These are phyloP conservation scores for Pomatorhinus ruficollis DNA, from an alignment of 2,113 vertebrate species.

Conservation along the genomic window DNA sequence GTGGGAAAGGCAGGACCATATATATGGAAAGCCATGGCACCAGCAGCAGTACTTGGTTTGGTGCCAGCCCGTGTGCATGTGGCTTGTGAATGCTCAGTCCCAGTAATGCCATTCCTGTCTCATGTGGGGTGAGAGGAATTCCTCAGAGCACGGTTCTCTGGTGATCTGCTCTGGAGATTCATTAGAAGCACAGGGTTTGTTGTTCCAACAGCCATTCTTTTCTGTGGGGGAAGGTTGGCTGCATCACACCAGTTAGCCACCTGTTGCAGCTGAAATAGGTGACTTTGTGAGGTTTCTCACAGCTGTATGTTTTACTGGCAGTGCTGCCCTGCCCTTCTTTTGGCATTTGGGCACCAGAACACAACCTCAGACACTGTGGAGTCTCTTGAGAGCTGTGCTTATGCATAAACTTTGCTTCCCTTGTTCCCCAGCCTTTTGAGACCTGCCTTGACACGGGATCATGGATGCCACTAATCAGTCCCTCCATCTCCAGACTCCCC, in stretches of 20 bases:
- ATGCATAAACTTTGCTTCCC: neutral
- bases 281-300: neutral
- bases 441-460: neutral
- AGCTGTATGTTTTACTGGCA: accelerated
- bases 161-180: neutral
- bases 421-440: neutral
- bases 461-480: neutral
- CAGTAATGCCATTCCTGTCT: neutral
- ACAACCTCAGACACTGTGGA: accelerated
- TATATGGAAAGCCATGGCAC: neutral
- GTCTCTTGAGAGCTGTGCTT: neutral
- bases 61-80: neutral
- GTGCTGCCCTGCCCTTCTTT: neutral
- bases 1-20: accelerated
- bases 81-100: neutral
- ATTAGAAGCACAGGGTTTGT: neutral
- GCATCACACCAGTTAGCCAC: neutral
- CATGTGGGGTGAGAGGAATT: accelerated
- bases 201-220: neutral
- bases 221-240: neutral
- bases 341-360: neutral
- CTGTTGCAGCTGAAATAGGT: neutral
- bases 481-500: neutral
- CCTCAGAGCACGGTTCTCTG: neutral
- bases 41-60: neutral